Conservation (phyloP, 2,797 vertebrate genomes). For the Coccyzus lansbergi region DNA sequence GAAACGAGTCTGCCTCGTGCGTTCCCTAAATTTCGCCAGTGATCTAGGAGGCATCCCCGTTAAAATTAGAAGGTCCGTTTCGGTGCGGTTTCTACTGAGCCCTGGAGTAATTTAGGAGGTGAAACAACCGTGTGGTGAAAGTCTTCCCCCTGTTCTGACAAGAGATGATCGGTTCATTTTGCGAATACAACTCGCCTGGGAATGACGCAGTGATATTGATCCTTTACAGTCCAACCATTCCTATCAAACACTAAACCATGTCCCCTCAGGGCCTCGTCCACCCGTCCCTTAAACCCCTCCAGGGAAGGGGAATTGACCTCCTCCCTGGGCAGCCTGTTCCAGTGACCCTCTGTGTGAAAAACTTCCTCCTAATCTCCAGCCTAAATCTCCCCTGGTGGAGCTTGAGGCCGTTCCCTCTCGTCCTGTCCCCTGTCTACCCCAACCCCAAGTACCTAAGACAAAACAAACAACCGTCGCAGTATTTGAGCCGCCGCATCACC, state of each 20-base stretch:
- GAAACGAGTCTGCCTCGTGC: conserved; percentile 14
- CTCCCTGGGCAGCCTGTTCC: no score
- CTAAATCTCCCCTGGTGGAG: no score
- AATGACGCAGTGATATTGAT: rapidly evolving
- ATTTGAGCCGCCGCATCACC: neutral
- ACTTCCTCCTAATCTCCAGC: no score
- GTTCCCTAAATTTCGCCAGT: neutral
- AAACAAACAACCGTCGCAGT: neutral
- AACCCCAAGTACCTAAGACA: neutral
- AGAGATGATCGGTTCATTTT: rapidly evolving
- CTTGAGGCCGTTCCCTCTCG: no score
- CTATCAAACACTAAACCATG: no score
- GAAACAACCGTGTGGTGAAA: neutral
- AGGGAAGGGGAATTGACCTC: no score
- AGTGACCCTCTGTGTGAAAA: no score
- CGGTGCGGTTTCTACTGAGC: neutral
- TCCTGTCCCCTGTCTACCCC: no score
- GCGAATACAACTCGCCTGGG: neutral
- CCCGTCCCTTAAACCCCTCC: no score
- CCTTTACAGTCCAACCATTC: no score
- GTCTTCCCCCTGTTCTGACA: neutral
- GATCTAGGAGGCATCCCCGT: neutral
- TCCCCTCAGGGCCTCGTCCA: no score
- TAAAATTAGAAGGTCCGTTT: neutral
- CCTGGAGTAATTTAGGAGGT: conserved; percentile 2